A percentile compares a stretch with the other conserved stretches of the same genome.
Conservation (phyloP, 2,797 vertebrate species). For the Anguilla anguilla region DNA sequence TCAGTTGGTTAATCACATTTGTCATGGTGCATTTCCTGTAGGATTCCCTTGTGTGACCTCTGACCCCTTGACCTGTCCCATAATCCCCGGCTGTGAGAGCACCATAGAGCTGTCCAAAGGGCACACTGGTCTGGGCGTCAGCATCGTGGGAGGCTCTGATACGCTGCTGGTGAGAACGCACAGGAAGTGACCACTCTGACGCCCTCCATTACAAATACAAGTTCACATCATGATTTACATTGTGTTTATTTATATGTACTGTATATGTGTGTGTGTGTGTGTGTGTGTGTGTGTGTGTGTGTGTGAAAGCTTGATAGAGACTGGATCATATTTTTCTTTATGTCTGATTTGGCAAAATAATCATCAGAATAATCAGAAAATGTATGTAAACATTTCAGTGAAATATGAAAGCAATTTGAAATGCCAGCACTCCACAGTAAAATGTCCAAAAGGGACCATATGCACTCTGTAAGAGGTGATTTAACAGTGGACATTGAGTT, state of each 20-base stretch:
- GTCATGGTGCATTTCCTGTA: conserved; percentile 30
- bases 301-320: neutral
- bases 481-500: too few species aligned
- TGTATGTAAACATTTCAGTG: neutral
- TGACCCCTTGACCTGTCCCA: conserved; percentile 80
- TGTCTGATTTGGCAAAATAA: neutral
- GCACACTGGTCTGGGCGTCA: conserved; percentile 86
- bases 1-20: neutral
- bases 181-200: neutral
- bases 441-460: too few species aligned
- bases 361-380: too few species aligned
- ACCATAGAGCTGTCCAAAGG: conserved; percentile 90
- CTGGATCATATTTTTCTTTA: neutral
- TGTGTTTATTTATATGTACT: neutral
- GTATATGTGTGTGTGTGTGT: neutral
- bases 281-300: neutral
- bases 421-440: neutral
- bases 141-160: conserved; percentile 92
- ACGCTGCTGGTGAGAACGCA: conserved; percentile 83
- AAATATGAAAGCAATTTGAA: neutral
- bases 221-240: too few species aligned
- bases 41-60: conserved; percentile 70
- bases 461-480: too few species aligned
- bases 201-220: neutral
- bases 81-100: conserved; percentile 86